Evolutionary conservation across 1,140 invertebrate genomes (phyloP).

Genomic region (Drosophila santomea): DNA sequence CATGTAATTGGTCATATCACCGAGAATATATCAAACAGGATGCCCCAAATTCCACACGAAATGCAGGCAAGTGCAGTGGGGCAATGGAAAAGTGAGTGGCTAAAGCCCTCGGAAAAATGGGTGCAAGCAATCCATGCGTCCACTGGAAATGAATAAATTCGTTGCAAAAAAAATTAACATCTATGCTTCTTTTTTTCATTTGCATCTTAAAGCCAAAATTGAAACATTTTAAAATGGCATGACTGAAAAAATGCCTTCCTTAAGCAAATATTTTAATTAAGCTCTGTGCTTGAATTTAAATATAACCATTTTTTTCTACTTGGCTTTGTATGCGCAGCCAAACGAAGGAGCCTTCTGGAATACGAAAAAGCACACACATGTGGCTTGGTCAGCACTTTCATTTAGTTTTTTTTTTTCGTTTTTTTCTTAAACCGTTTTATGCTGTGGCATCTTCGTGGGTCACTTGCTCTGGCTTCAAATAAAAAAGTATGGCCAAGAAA

Average conservation of each 20-base stretch:
- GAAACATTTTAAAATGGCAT: neutral
- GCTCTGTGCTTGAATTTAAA: neutral
- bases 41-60: constrained; percentile 5
- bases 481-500: neutral
- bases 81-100: neutral
- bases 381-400: constrained; percentile 30
- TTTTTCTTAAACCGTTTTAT: constrained; percentile 6
- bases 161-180: neutral
- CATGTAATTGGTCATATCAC: constrained; percentile 58
- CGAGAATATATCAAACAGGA: constrained; percentile 32
- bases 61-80: neutral
- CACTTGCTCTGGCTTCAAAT: neutral
- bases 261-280: neutral
- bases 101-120: neutral
- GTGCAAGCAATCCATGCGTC: too few relatives aligned
- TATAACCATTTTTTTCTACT: neutral
- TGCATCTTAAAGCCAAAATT: neutral
- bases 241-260: neutral
- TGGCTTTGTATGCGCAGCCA: neutral
- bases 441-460: constrained; percentile 37
- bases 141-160: neutral
- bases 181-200: neutral
- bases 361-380: constrained; percentile 11
- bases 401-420: constrained; percentile 2
- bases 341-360: neutral